phyloP scores from a whole-genome alignment of 1,140 invertebrate species.

The Papilio aristodemus region DNA sequence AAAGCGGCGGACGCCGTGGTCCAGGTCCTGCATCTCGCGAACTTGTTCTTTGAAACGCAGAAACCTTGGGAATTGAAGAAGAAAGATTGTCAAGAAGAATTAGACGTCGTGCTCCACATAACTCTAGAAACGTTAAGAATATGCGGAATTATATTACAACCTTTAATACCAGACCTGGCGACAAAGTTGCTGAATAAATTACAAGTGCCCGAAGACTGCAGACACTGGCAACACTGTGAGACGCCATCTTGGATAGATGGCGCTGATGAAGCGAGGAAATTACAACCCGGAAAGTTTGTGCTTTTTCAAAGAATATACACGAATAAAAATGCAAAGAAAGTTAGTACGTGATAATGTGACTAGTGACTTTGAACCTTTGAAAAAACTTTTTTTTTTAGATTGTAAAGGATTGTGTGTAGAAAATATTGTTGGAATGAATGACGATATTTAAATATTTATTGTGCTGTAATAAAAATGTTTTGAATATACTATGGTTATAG shows the following conservation, averaged over 20 bases:
- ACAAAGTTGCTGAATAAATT: slow-evolving; percentile 85
- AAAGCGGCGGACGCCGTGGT: slow-evolving; percentile 90
- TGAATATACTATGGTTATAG: no score
- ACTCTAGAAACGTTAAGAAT: slow-evolving; percentile 92
- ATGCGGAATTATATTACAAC: slow-evolving; percentile 88
- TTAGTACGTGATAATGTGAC: slow-evolving; percentile 43
- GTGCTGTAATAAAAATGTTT: no score
- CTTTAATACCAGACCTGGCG: slow-evolving; percentile 89
- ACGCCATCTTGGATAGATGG: slow-evolving; percentile 61
- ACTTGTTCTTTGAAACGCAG: slow-evolving; percentile 91
- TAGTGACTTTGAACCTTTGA: no score
- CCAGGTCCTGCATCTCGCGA: slow-evolving; percentile 86
- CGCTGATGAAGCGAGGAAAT: slow-evolving; percentile 61
- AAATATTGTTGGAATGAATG: slow-evolving; percentile 6
- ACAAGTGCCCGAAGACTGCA: slow-evolving; percentile 68
- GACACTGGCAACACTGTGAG: slow-evolving; percentile 61
- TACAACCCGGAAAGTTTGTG: slow-evolving; percentile 67
- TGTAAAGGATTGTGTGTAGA: no score
- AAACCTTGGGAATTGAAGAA: slow-evolving; percentile 92
- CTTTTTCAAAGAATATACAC: slow-evolving; percentile 65
- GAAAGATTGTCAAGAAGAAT: slow-evolving; percentile 73
- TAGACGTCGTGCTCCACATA: slow-evolving; percentile 89
- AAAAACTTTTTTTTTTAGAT: neutral
- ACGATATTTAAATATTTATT: no score
- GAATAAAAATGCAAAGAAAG: slow-evolving; percentile 59